Conservation (phyloP, 1,140 invertebrate species). For the Lepidotrigona ventralis region DNA sequence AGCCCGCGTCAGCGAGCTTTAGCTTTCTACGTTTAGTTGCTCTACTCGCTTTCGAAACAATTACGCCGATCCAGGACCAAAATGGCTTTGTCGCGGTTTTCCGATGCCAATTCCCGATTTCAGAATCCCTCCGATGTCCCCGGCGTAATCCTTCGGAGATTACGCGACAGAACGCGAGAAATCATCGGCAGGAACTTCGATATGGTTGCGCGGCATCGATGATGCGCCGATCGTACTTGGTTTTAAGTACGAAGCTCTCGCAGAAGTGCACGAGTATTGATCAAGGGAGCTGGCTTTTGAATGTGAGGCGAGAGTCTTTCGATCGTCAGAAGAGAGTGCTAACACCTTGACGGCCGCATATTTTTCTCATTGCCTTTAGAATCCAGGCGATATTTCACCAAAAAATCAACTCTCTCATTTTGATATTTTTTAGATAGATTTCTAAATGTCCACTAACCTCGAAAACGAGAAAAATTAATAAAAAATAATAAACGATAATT, state of each 20-base stretch:
- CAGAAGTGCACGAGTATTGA: not conserved
- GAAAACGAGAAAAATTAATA: too few relatives aligned
- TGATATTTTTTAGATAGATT: too few relatives aligned
- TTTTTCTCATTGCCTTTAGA: too few relatives aligned
- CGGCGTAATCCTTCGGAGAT: constrained; percentile 18
- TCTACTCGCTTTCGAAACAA: constrained; percentile 7
- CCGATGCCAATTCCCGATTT: not conserved
- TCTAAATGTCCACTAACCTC: too few relatives aligned
- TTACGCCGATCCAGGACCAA: constrained; percentile 14
- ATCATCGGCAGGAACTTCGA: not conserved
- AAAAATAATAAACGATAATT: too few relatives aligned
- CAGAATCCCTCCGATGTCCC: not conserved
- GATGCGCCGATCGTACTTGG: not conserved
- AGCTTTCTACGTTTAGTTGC: not conserved
- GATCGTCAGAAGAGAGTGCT: too few relatives aligned
- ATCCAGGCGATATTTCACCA: too few relatives aligned
- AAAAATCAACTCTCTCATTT: too few relatives aligned
- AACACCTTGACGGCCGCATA: too few relatives aligned
- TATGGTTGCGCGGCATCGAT: not conserved
- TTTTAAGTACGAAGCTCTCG: not conserved
- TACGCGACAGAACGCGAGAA: not conserved
- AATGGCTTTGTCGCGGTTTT: constrained; percentile 2
- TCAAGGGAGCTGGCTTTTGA: too few relatives aligned
- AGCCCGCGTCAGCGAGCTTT: too few relatives aligned
- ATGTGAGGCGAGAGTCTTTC: too few relatives aligned